A percentile compares a stretch with the other conserved stretches of the same genome.
These are phyloP conservation scores for Junco hyemalis DNA, from an alignment of 2,113 vertebrate genomes.

Conservation along the genomic window DNA sequence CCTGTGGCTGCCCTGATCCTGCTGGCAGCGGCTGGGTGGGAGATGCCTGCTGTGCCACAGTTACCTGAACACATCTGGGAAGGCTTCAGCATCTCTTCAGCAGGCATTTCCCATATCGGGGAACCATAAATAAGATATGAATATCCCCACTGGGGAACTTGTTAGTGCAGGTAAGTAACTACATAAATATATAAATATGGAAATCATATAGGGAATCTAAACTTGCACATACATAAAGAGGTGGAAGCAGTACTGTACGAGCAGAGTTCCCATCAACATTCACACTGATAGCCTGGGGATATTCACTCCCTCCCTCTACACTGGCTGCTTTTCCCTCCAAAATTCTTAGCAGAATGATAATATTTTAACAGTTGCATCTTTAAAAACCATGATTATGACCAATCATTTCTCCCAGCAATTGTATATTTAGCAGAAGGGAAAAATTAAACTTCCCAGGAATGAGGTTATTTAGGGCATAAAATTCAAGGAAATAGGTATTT, in stretches of 20 bases:
- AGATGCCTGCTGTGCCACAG: neutral
- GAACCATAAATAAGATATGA: neutral
- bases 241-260: neutral
- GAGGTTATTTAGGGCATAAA: constrained; percentile 74
- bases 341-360: constrained; percentile 45
- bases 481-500: constrained; percentile 82
- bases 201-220: neutral
- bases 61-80: neutral
- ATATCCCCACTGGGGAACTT: neutral
- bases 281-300: neutral
- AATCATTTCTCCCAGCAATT: constrained; percentile 58
- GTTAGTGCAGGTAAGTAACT: no score
- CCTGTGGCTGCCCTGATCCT: no score
- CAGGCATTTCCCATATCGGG: neutral
- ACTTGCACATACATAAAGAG: neutral
- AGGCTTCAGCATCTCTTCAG: neutral
- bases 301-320: neutral
- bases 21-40: neutral
- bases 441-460: constrained; percentile 70
- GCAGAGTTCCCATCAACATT: neutral
- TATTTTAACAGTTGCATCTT: constrained; percentile 68
- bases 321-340: neutral
- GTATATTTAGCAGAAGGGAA: constrained; percentile 72
- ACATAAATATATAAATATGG: neutral
- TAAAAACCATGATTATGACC: constrained; percentile 60